phyloP scores from a whole-genome alignment of 2,797 vertebrate species.

The Halcyon smyrnensis region DNA sequence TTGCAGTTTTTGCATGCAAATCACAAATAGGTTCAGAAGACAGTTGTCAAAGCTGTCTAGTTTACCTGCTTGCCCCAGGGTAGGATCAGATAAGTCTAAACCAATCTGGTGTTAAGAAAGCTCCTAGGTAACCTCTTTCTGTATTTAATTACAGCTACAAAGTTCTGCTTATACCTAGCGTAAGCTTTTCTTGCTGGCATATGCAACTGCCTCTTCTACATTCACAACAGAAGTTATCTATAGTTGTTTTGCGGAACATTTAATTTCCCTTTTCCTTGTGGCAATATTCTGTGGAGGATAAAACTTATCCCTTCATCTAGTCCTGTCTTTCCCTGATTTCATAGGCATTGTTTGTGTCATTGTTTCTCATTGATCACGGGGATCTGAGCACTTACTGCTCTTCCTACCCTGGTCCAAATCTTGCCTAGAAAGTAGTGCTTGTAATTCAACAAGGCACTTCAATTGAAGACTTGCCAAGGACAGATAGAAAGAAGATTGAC shows the following conservation, averaged over 20 bases:
- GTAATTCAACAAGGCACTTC: not conserved
- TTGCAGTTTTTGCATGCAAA: not conserved
- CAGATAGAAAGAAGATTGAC: not conserved
- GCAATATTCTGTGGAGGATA: not conserved
- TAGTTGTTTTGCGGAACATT: not conserved
- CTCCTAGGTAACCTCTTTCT: not conserved
- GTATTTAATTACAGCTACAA: not conserved
- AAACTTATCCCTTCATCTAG: not conserved
- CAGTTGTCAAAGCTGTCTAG: not conserved
- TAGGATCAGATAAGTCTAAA: not conserved
- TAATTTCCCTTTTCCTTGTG: not conserved
- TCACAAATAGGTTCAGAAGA: not conserved
- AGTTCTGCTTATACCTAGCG: fast-evolving
- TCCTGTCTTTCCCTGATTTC: not conserved
- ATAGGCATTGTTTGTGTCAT: not conserved
- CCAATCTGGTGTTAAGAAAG: not conserved
- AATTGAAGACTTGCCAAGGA: not conserved
- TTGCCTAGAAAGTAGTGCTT: not conserved
- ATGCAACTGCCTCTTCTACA: not conserved
- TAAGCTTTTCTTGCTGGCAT: not conserved
- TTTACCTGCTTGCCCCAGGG: not conserved
- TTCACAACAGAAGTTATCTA: not conserved
- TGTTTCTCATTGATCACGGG: not conserved
- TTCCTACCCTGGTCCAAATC: not conserved
- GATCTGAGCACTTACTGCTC: not conserved